Evolutionary conservation across 2,888 invertebrate species (phyloP).

Genomic region (Atrina japonica): DNA sequence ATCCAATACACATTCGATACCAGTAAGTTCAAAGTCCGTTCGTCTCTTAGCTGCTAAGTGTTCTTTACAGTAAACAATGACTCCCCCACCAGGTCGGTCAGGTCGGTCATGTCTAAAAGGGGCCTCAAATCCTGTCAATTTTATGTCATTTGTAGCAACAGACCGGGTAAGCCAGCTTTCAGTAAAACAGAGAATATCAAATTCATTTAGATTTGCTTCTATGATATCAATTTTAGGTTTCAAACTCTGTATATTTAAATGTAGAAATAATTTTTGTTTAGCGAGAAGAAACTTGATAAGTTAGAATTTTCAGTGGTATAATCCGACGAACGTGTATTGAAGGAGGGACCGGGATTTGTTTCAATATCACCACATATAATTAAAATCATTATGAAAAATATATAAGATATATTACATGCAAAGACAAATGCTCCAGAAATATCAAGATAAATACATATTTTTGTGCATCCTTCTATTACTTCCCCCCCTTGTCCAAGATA

Average conservation of each 20-base stretch:
- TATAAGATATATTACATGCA: too few species aligned
- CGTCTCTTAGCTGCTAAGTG: constrained; percentile 1
- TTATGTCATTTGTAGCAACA: too few species aligned
- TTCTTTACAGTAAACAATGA: constrained; percentile 1
- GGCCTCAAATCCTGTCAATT: neutral
- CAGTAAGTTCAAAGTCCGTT: constrained; percentile 2
- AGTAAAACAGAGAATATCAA: constrained; percentile 6
- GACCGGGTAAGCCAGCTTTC: constrained; percentile 9
- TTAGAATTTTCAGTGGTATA: neutral
- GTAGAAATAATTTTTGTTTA: neutral
- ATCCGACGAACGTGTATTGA: neutral
- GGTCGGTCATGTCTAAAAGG: neutral
- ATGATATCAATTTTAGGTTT: constrained; percentile 5
- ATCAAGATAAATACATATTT: too few species aligned
- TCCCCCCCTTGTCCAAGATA: too few species aligned
- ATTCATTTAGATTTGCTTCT: neutral
- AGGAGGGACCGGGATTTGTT: neutral
- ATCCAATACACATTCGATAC: constrained; percentile 15
- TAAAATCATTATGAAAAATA: too few species aligned
- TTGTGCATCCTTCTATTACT: too few species aligned
- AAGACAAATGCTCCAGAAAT: too few species aligned
- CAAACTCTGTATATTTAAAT: constrained; percentile 11
- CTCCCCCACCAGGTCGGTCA: constrained; percentile 12
- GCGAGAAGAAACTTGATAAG: neutral
- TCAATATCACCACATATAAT: constrained; percentile 7